Conservation (phyloP, 2,797 vertebrate species). For the Peromyscus melanophrys region DNA sequence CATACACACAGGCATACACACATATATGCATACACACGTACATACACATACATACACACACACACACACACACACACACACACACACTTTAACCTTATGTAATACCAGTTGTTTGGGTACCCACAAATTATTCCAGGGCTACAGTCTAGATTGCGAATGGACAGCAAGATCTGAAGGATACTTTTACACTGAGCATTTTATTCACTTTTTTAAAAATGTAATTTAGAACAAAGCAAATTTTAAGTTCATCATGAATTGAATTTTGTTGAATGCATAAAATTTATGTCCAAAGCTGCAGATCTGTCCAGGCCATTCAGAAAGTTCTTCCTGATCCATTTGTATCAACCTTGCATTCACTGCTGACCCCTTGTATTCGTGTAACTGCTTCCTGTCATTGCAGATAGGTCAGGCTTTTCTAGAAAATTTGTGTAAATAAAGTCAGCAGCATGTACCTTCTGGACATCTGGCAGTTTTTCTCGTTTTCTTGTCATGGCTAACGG, state of each 20-base stretch:
- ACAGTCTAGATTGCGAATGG: not conserved
- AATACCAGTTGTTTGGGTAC: not conserved
- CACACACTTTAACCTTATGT: slow-evolving; percentile 1
- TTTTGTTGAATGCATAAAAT: not conserved
- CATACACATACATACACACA: not conserved
- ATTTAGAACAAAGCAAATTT: not conserved
- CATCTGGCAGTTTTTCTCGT: not conserved
- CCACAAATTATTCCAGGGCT: not conserved
- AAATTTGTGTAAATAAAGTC: not conserved
- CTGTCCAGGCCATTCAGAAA: not conserved
- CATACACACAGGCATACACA: not conserved
- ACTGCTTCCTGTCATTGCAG: not conserved
- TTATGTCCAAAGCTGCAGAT: not conserved
- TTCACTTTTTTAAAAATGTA: not conserved
- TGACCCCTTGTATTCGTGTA: not conserved
- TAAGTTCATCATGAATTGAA: not conserved
- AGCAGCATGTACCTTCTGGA: not conserved
- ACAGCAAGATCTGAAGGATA: not conserved
- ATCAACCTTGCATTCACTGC: not conserved
- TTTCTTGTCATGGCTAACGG: not conserved
- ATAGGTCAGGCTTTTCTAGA: not conserved
- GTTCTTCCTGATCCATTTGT: not conserved
- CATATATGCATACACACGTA: not conserved
- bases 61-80: not conserved
- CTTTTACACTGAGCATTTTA: not conserved